phyloP scores from a whole-genome alignment of 2,888 invertebrate species.

The Stramonita haemastoma region DNA sequence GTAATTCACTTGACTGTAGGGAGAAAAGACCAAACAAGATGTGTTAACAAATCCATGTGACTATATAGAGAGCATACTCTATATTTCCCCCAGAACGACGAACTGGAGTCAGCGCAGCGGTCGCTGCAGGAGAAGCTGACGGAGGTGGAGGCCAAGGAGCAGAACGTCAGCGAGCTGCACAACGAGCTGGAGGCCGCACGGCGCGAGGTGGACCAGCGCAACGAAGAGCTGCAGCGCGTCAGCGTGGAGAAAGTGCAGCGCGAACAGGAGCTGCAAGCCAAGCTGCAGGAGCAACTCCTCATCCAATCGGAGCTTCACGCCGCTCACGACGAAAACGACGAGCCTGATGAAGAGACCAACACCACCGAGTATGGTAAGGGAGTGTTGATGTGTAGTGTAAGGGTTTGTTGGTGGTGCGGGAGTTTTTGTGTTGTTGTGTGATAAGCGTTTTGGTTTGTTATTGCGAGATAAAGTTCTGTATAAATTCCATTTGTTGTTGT shows the following conservation, averaged over 20 bases:
- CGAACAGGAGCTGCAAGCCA: constrained; percentile 43
- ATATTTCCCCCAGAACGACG: constrained; percentile 42
- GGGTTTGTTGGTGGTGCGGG: not conserved
- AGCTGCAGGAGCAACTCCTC: constrained; percentile 46
- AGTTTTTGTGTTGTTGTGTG: too few species aligned
- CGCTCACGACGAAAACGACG: constrained; percentile 49
- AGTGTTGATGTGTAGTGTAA: not conserved
- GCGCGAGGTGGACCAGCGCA: constrained; percentile 76
- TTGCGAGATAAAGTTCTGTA: too few species aligned
- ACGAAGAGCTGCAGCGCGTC: constrained; percentile 46
- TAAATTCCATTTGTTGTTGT: too few species aligned
- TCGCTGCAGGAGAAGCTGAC: constrained; percentile 50
- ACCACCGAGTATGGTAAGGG: constrained; percentile 44
- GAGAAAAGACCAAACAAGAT: too few species aligned
- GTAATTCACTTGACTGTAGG: too few species aligned
- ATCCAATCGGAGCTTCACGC: constrained; percentile 47
- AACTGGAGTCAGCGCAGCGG: constrained; percentile 47
- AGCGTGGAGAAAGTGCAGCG: constrained; percentile 39
- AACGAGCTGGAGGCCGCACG: constrained; percentile 82
- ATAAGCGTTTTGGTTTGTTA: too few species aligned
- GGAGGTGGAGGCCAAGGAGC: constrained; percentile 58
- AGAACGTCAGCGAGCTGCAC: constrained; percentile 58
- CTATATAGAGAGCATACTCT: not conserved
- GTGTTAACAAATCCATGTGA: too few species aligned
- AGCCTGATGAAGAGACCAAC: constrained; percentile 46